Evolutionary conservation across 1,140 invertebrate species (phyloP), one percentile per base, ranked within the genome.

Genomic region (Lerema accius): DNA sequence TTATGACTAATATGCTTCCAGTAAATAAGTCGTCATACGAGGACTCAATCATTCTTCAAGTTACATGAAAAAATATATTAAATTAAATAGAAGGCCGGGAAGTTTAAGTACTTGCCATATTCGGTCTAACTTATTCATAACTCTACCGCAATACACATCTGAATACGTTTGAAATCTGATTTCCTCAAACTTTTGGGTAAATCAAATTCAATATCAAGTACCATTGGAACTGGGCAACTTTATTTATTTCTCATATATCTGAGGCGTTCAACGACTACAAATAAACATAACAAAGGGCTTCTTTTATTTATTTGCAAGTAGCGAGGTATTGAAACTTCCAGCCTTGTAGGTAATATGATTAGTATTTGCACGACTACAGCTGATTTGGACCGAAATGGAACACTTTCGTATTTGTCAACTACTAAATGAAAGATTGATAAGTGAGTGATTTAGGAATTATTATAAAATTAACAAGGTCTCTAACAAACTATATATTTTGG

Each of bases 151-250:
- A 56, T 45, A 56, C 51, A 37, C 49, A 55, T 55, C 53, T 45
- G 40, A 40, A 56, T 56, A 56, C 40, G 23, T 43, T 45, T 45
- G 53, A 56, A 56, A 56, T 56, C 14, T 32, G 53, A 56, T 56
- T 56, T 32, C 40, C 13, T 10, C 53, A 43, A 56, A 56, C 40
- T 56, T 56, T 45, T 45, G 40, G 53, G 40, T 9, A 45, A 45
- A 32, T 56, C 42, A 56, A 28, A 56, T 56, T 56, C 53, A 56
- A 56, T 56, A 56, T 9, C 13, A 56, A 56, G 19, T 56, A 23
- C 53, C 53, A 32, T 43, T 23, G 13, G 10, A 55, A 56, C 13
- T 56, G 26, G 42, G 23, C 42, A 56, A 56, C 13, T 28, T 53
- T 56, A 45, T 56, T 56, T 56, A 26, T 14, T 23, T 14, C 51